Conservation (phyloP, 2,113 vertebrate genomes). For the Gorsachius goisagi region DNA sequence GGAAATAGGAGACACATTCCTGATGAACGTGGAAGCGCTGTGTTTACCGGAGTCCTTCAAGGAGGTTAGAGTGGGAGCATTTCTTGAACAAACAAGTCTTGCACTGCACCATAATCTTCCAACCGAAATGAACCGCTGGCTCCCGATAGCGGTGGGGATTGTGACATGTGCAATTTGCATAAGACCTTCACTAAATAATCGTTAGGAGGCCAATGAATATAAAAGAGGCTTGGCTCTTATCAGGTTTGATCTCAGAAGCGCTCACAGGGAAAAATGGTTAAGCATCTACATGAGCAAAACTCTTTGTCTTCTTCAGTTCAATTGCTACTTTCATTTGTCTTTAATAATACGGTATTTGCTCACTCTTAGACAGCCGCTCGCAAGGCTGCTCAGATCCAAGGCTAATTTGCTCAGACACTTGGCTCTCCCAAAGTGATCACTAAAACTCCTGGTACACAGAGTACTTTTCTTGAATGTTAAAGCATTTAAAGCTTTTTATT, state of each 20-base stretch:
- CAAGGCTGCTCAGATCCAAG: conserved; percentile 44
- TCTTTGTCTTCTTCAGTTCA: conserved; percentile 40
- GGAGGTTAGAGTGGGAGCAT: neutral
- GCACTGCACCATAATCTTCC: neutral
- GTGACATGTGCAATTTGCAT: conserved; percentile 36
- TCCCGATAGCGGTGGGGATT: neutral
- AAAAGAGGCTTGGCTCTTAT: neutral
- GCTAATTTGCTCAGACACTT: conserved; percentile 60
- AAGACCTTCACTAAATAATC: conserved; percentile 46
- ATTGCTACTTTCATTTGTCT: conserved; percentile 64
- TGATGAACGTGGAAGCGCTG: neutral
- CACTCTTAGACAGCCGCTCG: conserved; percentile 37
- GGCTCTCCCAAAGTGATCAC: conserved; percentile 41
- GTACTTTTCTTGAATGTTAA: conserved; percentile 58
- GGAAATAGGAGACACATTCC: conserved; percentile 41
- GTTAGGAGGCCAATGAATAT: neutral
- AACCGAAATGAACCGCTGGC: neutral
- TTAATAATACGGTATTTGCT: conserved; percentile 63
- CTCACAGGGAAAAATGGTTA: conserved; percentile 18
- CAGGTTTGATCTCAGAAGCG: neutral
- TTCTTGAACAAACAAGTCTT: conserved; percentile 18
- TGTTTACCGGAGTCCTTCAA: neutral
- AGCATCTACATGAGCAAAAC: conserved; percentile 36
- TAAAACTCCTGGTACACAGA: conserved; percentile 51
- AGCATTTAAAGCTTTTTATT: neutral